Base-by-base conservation (phyloP, 2,888 invertebrate species). In the Platypus cylindrus region DNA sequence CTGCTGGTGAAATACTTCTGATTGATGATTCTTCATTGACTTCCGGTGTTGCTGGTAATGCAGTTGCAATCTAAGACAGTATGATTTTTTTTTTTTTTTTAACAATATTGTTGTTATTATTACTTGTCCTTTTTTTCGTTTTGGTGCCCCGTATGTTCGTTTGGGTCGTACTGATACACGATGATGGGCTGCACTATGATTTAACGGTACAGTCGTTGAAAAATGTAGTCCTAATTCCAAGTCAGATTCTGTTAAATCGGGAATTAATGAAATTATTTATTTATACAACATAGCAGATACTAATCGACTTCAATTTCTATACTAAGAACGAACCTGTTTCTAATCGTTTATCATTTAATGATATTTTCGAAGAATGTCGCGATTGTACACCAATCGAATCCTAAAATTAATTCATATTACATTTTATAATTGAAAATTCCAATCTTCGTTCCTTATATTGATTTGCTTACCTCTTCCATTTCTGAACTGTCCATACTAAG, bases 401-500 rank as follows among this genome's bases (percentile, higher is more conserved):
- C 64, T 64, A 45, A 15, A 52, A 55, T 40, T 29, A 41, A 42
- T 32, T n/a, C 15, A 27, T 31, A 31, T 20, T 20, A 20, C 9
- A 20, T 20, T 7, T 7, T 20, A 20, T 7, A 5, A 20, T 20
- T 20, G 9, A 9, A 20, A 20, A n/a, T n/a, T n/a, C n/a, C n/a
- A 9, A 20, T 20, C 5, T 7, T 20, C 5, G 9, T 20, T 20
- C 7, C 7, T 7, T 20, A 20, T 9, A 7, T 20, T 20, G 20
- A 20, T 20, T 27, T 11, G n/a, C 53, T 52, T 55, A 67, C 67
- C 57, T 78, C 78, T 50, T 81, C 79, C 65, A 76, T 75, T 62
- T 79, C 80, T 13, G 78, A 79, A 58, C 79, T 79, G 65, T 77
- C 81, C 65, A 83, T 79, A 63, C 84, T 85, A 60, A 81, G 72